Base-by-base conservation (phyloP, 30 jellyfish, hydroid and myxozoan species). In the Cassiopea xamachana region DNA sequence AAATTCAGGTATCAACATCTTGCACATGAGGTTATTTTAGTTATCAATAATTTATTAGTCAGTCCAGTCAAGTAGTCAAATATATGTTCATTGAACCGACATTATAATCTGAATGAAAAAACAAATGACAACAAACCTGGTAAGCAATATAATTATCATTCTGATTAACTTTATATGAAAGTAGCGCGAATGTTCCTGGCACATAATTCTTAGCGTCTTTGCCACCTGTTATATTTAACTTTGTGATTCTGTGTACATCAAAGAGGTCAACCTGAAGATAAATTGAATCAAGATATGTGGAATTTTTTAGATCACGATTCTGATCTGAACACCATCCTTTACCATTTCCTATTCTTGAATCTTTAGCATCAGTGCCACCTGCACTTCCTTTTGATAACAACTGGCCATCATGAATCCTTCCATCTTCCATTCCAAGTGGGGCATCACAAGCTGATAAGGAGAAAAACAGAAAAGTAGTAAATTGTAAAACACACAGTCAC, bases 341-440 rank as follows among this genome's bases (percentile, higher is more conserved):
- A 14, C 60, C 75, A 6, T 14, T 43, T 6, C 47, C 74, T 1
- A 81, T 48, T 59, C 90, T 81, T 2, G 81, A 60, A 67, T 81
- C 73, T 1, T 14, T 19, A 7, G 70, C 90, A 1, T 1, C 1
- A 16, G 68, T 61, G 1, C 75, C 81, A 62, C 60, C 69, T 7
- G n/a, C 68, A 81, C 68, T 50, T 61, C 82, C 90, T 4, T 2
- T 64, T 81, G 81, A 19, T 0, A n/a, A 18, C 16, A 81, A 19
- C 48, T 81, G 90, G 9, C 49, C 69, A 58, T 81, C 82, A 62
- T 69, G 2, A 14, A 81, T 81, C 49, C 70, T 81, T 27, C 90
- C 49, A 68, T 81, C 70, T 14, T 51, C 17, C 90, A 81, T 81
- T n/a, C 90, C 90, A 46, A 81, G 90, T 18, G 90, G 58, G 1